A percentile compares a stretch with the other conserved stretches of the same genome.
These are phyloP conservation scores for Synergus japonicus DNA, from an alignment of 2,888 invertebrate species.

Conservation along the genomic window DNA sequence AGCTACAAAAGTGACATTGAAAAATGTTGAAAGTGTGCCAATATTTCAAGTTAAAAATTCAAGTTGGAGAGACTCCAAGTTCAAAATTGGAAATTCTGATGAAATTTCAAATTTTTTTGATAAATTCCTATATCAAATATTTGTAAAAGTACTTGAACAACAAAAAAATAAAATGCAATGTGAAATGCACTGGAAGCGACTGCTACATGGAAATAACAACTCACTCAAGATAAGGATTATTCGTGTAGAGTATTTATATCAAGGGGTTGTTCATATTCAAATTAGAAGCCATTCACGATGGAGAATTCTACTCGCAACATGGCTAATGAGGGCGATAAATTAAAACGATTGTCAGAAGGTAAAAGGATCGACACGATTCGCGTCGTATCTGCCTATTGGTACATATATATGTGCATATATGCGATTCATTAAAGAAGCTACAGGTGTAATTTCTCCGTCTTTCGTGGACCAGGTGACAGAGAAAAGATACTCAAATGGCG, in stretches of 20 bases:
- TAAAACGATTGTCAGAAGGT: constrained; percentile 25
- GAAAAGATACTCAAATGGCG: not conserved
- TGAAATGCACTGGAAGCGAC: not conserved
- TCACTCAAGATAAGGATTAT: constrained; percentile 29
- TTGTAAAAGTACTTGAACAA: not conserved
- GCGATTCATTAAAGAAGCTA: constrained; percentile 34
- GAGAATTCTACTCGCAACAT: constrained; percentile 18
- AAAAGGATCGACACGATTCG: constrained; percentile 14
- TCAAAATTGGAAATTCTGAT: too few species aligned
- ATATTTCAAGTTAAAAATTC: too few species aligned
- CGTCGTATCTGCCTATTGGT: not conserved
- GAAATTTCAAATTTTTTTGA: too few species aligned
- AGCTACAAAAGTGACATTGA: too few species aligned
- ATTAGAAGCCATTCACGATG: constrained; percentile 5
- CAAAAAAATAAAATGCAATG: not conserved
- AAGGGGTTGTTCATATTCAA: constrained; percentile 32
- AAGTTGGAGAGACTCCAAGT: too few species aligned
- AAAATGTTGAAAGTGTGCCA: too few species aligned
- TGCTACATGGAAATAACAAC: not conserved
- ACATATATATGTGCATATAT: constrained; percentile 20
- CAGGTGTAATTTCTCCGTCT: not conserved
- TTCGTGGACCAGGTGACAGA: not conserved
- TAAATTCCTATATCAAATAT: not conserved
- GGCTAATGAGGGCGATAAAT: constrained; percentile 53
- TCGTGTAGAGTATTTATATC: constrained; percentile 10